phyloP scores from a whole-genome alignment of 2,797 vertebrate genomes.

The Ambastaia sidthimunki region DNA sequence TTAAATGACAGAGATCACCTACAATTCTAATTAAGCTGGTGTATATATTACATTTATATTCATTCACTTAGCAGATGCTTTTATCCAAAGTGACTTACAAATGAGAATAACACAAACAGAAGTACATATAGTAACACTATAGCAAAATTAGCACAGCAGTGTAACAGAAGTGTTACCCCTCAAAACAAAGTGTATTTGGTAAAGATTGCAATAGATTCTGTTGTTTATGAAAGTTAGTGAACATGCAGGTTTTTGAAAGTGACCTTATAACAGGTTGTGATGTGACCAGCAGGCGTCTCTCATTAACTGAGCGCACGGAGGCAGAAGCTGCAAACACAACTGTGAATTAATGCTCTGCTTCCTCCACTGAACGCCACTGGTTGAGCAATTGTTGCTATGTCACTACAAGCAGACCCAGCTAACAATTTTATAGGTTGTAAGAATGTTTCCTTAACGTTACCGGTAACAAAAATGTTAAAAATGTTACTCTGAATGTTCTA shows the following conservation, averaged over 20 bases:
- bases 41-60: neutral
- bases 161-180: neutral
- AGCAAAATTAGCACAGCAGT: neutral
- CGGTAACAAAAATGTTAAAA: too few species aligned
- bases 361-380: neutral
- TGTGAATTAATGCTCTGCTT: neutral
- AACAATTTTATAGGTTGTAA: too few species aligned
- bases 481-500: too few species aligned
- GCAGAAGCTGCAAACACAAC: neutral
- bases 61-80: neutral
- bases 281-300: slow-evolving; percentile 8
- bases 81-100: neutral
- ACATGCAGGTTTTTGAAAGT: slow-evolving; percentile 14
- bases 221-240: neutral
- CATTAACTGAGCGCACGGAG: slow-evolving; percentile 20
- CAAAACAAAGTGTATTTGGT: neutral
- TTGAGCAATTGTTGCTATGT: too few species aligned
- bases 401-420: too few species aligned
- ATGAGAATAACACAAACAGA: neutral
- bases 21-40: neutral
- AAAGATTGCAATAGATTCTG: slow-evolving; percentile 4
- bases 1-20: neutral
- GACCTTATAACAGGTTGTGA: slow-evolving; percentile 31
- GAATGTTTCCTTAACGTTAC: too few species aligned
- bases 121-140: neutral